Percentiles rank a stretch among this genome's conserved stretches.
These are phyloP conservation scores for Brachionus paranguensis DNA, from an alignment of 1,140 invertebrate genomes.

Conservation along the genomic window DNA sequence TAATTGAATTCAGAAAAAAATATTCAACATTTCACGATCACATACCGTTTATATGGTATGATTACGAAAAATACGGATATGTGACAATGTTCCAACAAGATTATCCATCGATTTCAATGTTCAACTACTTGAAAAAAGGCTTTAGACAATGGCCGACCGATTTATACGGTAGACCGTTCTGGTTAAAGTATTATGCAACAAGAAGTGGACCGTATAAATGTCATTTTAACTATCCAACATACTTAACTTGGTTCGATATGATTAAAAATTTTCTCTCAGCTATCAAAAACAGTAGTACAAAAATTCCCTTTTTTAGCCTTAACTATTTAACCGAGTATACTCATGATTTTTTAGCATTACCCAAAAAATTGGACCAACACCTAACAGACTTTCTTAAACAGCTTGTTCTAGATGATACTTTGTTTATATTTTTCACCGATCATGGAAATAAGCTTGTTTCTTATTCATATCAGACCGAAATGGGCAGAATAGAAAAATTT, in stretches of 20 bases:
- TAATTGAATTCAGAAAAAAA: background rate
- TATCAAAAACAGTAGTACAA: background rate
- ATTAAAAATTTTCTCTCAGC: conserved; percentile 41
- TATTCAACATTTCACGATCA: conserved; percentile 45
- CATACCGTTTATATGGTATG: conserved; percentile 58
- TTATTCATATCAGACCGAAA: background rate
- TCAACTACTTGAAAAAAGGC: conserved; percentile 56
- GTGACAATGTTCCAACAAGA: conserved; percentile 58
- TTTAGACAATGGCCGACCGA: conserved; percentile 57
- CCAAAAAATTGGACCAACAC: conserved; percentile 44
- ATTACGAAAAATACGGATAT: conserved; percentile 55
- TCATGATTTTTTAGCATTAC: conserved; percentile 50
- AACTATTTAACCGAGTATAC: conserved; percentile 51
- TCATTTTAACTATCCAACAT: conserved; percentile 46
- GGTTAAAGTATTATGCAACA: conserved; percentile 46
- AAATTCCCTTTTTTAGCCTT: conserved; percentile 50
- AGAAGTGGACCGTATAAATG: conserved; percentile 47
- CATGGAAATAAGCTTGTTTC: conserved; percentile 62
- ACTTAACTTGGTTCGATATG: conserved; percentile 49
- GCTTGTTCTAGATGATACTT: conserved; percentile 56
- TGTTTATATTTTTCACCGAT: conserved; percentile 77
- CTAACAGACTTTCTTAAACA: background rate
- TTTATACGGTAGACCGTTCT: conserved; percentile 54
- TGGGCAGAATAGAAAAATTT: background rate
- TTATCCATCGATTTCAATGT: conserved; percentile 55